Base-by-base conservation (phyloP, 2,797 vertebrate genomes). In the Semaprochilodus insignis region DNA sequence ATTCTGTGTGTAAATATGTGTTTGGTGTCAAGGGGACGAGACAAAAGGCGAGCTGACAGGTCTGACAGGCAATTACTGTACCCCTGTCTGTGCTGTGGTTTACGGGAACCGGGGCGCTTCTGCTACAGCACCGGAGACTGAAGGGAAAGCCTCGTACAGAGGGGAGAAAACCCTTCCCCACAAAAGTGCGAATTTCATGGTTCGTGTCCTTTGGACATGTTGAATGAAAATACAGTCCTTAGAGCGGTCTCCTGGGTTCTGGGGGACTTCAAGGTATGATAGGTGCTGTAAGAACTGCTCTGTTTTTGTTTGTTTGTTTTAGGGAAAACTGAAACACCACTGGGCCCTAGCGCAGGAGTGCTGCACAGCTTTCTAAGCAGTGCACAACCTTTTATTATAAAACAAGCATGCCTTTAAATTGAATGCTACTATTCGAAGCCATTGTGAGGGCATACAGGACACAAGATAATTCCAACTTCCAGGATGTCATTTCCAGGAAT, bases 61-160 rank as follows among this genome's bases (percentile, higher is more conserved):
- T 87, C 88, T 92, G 93, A 94, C 94, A 94, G 90, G 90, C 92
- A 93, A 94, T 94, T 94, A 94, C 88, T 82, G 82, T 91, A 92
- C 88, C 86, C 75, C 86, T 87, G 85, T 85, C 85, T 84, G 85
- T 85, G 85, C 73, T 36, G 83, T 81, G 85, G 59, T 65, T 74
- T 55, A 91, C 79, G 85, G 87, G 89, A 85, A 86, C 71, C 25
- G 77, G 76, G 74, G 57, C 52, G 25, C 40, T 48, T 40, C 66
- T 48, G 66, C 19, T 44, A 23, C 66, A n/a, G 66, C 17, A 21
- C 34, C 72, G 54, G 54, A 31, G 72, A 2, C 52, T 52, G 52
- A 69, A 25, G 25, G 72, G 27, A 34, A 54, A n/a, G 52, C 25
- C 72, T 19, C 7, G 16, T 15, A 36, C 51, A n/a, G 72, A 23